phyloP scores from a whole-genome alignment of 2,113 vertebrate genomes.

The Ctenomys sociabilis region DNA sequence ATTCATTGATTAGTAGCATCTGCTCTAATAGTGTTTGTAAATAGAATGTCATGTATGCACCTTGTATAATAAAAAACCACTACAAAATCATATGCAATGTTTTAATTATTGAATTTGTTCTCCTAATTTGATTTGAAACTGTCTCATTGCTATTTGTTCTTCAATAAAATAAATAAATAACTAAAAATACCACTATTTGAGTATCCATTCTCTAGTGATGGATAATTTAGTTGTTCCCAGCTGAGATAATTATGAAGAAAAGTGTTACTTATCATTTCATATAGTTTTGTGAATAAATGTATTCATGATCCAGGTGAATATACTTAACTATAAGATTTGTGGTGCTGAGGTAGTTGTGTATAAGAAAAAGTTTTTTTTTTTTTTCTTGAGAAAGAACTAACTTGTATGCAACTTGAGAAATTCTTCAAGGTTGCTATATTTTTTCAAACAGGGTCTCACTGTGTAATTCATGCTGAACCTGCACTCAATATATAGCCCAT shows the following conservation, averaged over 20 bases:
- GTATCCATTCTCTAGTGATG: background rate
- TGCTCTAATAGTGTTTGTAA: too few relatives aligned
- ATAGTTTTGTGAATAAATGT: background rate
- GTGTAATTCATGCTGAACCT: background rate
- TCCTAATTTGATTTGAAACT: too few relatives aligned
- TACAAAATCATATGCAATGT: too few relatives aligned
- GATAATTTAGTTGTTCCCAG: constrained; percentile 9
- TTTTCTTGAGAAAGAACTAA: constrained; percentile 11
- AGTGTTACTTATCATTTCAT: background rate
- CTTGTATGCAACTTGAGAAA: background rate
- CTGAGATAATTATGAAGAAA: background rate
- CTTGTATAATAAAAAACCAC: too few relatives aligned
- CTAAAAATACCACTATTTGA: background rate
- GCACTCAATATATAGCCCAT: too few relatives aligned
- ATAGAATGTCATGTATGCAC: too few relatives aligned
- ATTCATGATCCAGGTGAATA: constrained; percentile 42
- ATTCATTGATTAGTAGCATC: too few relatives aligned
- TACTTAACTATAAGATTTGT: background rate
- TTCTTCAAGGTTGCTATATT: background rate
- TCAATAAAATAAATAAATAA: too few relatives aligned
- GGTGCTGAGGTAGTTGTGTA: background rate
- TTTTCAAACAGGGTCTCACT: background rate
- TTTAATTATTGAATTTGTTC: too few relatives aligned
- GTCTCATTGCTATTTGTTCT: too few relatives aligned
- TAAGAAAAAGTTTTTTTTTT: background rate